phyloP scores from a whole-genome alignment of 2,113 vertebrate genomes.

The Protobothrops mucrosquamatus region DNA sequence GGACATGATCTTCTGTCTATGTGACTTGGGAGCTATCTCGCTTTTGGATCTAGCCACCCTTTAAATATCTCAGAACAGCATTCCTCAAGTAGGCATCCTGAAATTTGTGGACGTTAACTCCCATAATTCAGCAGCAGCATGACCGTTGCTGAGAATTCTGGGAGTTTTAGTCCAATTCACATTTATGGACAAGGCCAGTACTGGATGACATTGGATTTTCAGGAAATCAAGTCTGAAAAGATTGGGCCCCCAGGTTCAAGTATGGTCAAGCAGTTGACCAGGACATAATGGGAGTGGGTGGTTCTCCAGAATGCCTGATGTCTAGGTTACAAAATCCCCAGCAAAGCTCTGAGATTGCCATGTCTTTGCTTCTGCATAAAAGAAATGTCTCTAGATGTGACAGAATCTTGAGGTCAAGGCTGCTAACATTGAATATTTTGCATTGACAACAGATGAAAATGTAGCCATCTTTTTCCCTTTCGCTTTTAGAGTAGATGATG shows the following conservation, averaged over 20 bases:
- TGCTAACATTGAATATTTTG: too few relatives aligned
- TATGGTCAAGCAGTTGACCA: not conserved
- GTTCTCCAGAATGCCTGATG: not conserved
- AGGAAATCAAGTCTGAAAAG: not conserved
- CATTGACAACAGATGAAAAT: too few relatives aligned
- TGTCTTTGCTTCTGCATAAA: not conserved
- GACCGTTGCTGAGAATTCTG: not conserved
- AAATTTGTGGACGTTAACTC: not conserved
- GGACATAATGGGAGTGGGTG: too few relatives aligned
- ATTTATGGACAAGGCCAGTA: not conserved
- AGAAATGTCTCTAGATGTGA: rapidly evolving
- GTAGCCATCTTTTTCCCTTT: too few relatives aligned
- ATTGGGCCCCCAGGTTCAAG: not conserved
- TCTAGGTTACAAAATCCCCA: too few relatives aligned
- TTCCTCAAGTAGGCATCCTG: not conserved
- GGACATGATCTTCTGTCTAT: not conserved
- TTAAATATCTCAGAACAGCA: not conserved
- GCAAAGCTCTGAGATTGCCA: not conserved
- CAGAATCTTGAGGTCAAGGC: too few relatives aligned
- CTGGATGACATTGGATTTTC: not conserved
- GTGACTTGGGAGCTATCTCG: not conserved
- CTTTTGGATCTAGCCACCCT: not conserved
- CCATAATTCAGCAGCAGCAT: not conserved
- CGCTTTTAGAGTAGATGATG: too few relatives aligned
- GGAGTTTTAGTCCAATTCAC: not conserved